phyloP scores from a whole-genome alignment of 2,113 vertebrate genomes.

The Notechis scutatus region DNA sequence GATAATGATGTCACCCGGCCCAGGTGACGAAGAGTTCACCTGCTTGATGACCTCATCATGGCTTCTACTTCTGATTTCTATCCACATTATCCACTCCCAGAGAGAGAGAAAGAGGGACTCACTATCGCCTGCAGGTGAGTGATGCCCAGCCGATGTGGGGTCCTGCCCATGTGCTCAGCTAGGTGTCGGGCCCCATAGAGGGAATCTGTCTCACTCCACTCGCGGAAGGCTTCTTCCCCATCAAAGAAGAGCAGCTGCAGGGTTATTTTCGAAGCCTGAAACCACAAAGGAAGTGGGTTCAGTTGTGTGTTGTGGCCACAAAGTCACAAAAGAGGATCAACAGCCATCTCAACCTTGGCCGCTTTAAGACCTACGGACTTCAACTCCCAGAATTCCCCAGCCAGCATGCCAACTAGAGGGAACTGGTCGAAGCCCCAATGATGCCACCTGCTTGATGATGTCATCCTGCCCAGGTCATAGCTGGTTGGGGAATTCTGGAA shows the following conservation, averaged over 20 bases:
- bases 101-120: conserved; percentile 44
- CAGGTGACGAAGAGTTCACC: background rate
- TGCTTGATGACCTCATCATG: background rate
- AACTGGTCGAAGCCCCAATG: background rate
- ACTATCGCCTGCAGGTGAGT: conserved; percentile 81
- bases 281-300: background rate
- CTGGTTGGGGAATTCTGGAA: background rate
- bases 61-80: background rate
- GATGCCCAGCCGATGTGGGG: conserved; percentile 65
- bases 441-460: background rate
- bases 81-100: background rate
- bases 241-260: conserved; percentile 88
- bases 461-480: background rate
- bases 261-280: conserved; percentile 61
- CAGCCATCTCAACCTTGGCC: too few species aligned
- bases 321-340: background rate
- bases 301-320: accelerated
- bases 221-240: conserved; percentile 83
- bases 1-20: background rate
- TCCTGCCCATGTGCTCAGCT: conserved; percentile 76
- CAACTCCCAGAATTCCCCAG: too few species aligned
- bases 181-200: conserved; percentile 88
- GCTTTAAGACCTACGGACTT: too few species aligned
- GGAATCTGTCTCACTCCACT: conserved; percentile 84
- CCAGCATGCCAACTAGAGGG: too few species aligned